Percentiles rank a stretch among this genome's conserved stretches.
Evolutionary conservation across 2,888 invertebrate species (phyloP).

Genomic region (Drosophila anomelani): DNA sequence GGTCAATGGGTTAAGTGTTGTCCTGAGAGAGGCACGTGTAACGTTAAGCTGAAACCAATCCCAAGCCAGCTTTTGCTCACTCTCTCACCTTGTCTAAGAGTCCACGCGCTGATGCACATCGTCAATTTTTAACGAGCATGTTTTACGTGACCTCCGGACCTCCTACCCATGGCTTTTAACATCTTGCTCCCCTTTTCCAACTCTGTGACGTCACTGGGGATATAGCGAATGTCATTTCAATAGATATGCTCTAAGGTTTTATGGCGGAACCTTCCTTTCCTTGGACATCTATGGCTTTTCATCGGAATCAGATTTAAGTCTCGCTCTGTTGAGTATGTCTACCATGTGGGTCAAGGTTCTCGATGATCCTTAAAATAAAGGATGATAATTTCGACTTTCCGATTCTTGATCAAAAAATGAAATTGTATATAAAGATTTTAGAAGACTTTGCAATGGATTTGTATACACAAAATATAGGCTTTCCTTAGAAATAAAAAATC

Average conservation of each 20-base stretch:
- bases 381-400: too few relatives aligned
- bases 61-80: neutral
- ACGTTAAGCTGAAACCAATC: slow-evolving; percentile 6
- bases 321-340: too few relatives aligned
- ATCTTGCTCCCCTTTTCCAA: neutral
- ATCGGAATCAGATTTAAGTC: too few relatives aligned
- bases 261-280: too few relatives aligned
- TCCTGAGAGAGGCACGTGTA: slow-evolving; percentile 18
- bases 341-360: too few relatives aligned
- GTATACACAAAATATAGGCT: too few relatives aligned
- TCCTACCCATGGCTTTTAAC: neutral
- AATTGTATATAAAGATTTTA: neutral
- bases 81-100: slow-evolving; percentile 34
- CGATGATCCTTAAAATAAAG: too few relatives aligned
- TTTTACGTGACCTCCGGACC: slow-evolving; percentile 61
- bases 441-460: too few relatives aligned
- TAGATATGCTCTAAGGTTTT: slow-evolving; percentile 26
- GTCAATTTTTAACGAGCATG: slow-evolving; percentile 75
- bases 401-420: neutral
- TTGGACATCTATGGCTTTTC: too few relatives aligned
- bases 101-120: slow-evolving; percentile 70
- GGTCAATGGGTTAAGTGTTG: slow-evolving; percentile 46
- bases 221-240: slow-evolving; percentile 31
- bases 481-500: too few relatives aligned
- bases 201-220: slow-evolving; percentile 54